A percentile compares a stretch with the other conserved stretches of the same genome.
These are phyloP conservation scores for Rotaria socialis DNA, from an alignment of 2,888 invertebrate genomes.

Conservation along the genomic window DNA sequence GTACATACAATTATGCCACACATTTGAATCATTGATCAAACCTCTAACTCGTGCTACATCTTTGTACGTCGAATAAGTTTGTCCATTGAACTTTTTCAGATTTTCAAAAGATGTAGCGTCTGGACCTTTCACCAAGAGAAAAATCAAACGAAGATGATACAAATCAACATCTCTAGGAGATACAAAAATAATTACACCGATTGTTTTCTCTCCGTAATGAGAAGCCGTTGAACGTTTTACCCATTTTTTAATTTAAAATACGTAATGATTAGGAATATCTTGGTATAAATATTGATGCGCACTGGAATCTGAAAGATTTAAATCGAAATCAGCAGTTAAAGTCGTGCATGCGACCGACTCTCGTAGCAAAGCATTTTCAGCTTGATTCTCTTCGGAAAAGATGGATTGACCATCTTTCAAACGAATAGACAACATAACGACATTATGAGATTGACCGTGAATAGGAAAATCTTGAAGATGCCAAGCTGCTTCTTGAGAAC, in stretches of 20 bases:
- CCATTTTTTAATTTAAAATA: background rate
- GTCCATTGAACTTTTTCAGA: background rate
- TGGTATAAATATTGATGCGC: background rate
- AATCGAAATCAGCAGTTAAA: background rate
- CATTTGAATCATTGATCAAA: background rate
- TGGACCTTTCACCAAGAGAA: background rate
- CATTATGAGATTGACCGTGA: background rate
- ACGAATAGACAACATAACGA: background rate
- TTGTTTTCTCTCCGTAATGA: no score
- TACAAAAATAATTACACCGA: background rate
- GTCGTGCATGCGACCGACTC: background rate
- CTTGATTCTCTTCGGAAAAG: background rate
- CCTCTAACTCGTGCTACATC: background rate
- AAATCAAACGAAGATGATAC: background rate
- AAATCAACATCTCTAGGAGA: background rate
- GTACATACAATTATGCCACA: background rate
- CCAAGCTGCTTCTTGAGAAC: slow-evolving; percentile 1
- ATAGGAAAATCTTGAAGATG: background rate
- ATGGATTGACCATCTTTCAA: background rate
- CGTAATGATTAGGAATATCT: slow-evolving; percentile 25
- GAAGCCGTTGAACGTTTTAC: no score
- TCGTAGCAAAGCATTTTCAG: background rate
- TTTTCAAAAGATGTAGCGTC: slow-evolving; percentile 7
- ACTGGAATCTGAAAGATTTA: background rate
- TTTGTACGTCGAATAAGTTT: background rate